phyloP scores from a whole-genome alignment of 2,888 invertebrate genomes.

The Watsonalla cultraria region DNA sequence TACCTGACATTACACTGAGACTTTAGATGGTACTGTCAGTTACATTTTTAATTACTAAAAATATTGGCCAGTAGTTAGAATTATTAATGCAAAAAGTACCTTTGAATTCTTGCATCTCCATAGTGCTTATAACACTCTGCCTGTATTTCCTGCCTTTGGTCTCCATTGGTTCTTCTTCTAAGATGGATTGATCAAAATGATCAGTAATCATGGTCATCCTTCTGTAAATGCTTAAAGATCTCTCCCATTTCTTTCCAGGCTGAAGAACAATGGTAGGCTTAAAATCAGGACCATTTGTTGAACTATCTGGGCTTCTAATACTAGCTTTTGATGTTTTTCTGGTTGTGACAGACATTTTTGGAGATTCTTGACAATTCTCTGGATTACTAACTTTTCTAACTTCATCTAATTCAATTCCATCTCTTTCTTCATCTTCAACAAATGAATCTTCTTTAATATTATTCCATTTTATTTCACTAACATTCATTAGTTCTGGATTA shows the following conservation, averaged over 20 bases:
- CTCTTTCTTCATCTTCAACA: neutral
- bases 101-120: conserved; percentile 70
- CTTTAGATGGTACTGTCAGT: conserved; percentile 68
- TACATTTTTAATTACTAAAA: conserved; percentile 22
- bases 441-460: neutral
- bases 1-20: conserved; percentile 77
- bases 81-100: conserved; percentile 36
- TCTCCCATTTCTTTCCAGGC: conserved; percentile 84
- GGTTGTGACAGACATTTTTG: conserved; percentile 10
- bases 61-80: conserved; percentile 15
- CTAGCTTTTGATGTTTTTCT: conserved; percentile 25
- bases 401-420: neutral
- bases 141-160: conserved; percentile 76
- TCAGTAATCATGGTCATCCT: conserved; percentile 66
- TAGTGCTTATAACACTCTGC: conserved; percentile 70
- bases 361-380: neutral
- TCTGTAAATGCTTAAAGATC: conserved; percentile 80
- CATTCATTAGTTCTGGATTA: neutral
- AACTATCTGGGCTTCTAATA: conserved; percentile 11
- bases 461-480: neutral
- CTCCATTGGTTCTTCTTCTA: conserved; percentile 57
- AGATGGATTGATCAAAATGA: conserved; percentile 50
- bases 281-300: conserved; percentile 21
- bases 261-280: conserved; percentile 69
- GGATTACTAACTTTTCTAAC: neutral